Evolutionary conservation across 2,888 invertebrate genomes (phyloP), one percentile per base, ranked within the genome.

Genomic region (Hemistola chrysoprasaria): DNA sequence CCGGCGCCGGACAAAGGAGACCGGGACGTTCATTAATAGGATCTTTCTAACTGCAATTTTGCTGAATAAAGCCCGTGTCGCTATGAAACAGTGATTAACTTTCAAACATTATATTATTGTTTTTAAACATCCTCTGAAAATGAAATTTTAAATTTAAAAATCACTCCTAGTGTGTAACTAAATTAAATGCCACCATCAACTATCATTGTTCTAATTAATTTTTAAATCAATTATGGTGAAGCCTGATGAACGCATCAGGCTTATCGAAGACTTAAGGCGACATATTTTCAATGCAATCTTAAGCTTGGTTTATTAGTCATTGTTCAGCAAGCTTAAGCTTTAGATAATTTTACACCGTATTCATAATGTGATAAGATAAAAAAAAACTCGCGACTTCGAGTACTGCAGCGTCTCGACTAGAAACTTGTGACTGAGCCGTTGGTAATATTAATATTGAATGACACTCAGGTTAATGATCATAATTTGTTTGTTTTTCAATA

Each of bases 11-110:
- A 84, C 84, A 85, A 87, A 87, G 76, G 74, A 70, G 62, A 57
- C 65, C 65, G 75, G 73, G 83, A 86, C 87, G 82, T 85, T 86
- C 85, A 88, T 87, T 88, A 88, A 87, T 87, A 87, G 84, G 79
- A 83, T 86, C 86, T 83, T 80, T 83, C 83, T 79, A 83, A 84
- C 84, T 87, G 86, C 86, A 85, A 83, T 84, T 78, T 80, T 65
- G 71, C 74, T 84, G 84, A 85, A 86, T 84, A 82, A 82, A 84
- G 85, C 76, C 59, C 57, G 59, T 66, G 65, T 16, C 16, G 65
- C 6, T 26, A 22, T 33, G 11, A 11, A 10, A 25, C 43, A 39
- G 43, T 16, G 22, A 4, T 8, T 10, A 1, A 38, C 29, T 9
- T 35, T 37, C 3, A 3, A 21, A 31, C 21, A 22, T n/a, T 10